phyloP scores from a whole-genome alignment of 2,797 vertebrate genomes.

The Bryconaethiops microstoma region DNA sequence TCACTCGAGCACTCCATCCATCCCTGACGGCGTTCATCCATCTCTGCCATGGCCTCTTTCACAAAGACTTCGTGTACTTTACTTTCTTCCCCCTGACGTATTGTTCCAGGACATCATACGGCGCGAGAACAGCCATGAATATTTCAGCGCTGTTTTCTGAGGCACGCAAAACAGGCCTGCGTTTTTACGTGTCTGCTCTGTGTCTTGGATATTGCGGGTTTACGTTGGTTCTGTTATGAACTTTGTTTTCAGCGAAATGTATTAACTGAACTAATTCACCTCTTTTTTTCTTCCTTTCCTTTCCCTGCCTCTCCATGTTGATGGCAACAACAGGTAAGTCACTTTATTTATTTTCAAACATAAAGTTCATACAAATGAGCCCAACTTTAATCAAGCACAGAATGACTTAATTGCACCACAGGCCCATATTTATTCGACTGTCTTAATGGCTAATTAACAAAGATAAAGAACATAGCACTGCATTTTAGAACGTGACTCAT shows the following conservation, averaged over 20 bases:
- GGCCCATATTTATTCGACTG: slow-evolving; percentile 18
- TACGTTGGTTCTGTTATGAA: background rate
- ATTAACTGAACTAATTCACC: background rate
- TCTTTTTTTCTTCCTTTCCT: background rate
- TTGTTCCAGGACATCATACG: background rate
- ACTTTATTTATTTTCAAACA: slow-evolving; percentile 3
- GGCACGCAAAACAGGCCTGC: background rate
- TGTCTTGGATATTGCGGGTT: background rate
- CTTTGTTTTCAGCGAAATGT: background rate
- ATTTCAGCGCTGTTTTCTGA: background rate
- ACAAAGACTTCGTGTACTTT: slow-evolving; percentile 12
- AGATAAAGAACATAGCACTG: slow-evolving; percentile 2
- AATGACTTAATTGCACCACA: slow-evolving; percentile 8
- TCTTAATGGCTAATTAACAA: slow-evolving; percentile 25
- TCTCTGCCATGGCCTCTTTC: slow-evolving; percentile 12
- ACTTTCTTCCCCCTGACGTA: background rate
- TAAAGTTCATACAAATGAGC: slow-evolving; percentile 5
- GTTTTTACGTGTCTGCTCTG: background rate
- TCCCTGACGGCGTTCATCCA: slow-evolving; percentile 26
- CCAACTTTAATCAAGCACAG: slow-evolving; percentile 12
- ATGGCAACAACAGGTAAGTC: slow-evolving; percentile 39
- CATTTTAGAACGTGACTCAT: slow-evolving; percentile 21
- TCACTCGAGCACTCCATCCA: slow-evolving; percentile 26
- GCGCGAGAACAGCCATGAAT: background rate
- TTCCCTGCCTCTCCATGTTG: background rate